Conservation (phyloP, 2,113 vertebrate genomes). For the Diadophis punctatus region DNA sequence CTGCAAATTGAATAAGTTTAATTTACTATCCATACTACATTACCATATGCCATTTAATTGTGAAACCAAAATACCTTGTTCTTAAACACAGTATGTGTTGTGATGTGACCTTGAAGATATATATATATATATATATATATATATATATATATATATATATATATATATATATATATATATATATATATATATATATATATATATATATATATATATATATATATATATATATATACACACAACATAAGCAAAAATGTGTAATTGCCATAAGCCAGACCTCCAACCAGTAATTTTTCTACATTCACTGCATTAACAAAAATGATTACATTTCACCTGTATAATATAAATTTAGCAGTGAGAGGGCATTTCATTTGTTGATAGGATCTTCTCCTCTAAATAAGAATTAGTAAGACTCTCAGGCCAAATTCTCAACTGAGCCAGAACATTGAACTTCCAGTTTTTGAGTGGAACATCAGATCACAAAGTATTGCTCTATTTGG, state of each 20-base stretch:
- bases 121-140: background rate
- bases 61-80: background rate
- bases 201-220: no score
- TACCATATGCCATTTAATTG: background rate
- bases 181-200: no score
- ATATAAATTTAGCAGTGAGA: background rate
- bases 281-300: background rate
- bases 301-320: background rate
- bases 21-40: no score
- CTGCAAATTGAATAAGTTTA: background rate
- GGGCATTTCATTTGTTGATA: background rate
- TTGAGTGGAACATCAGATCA: background rate
- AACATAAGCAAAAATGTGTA: background rate
- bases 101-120: background rate
- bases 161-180: no score
- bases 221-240: background rate
- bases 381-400: background rate
- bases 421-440: background rate
- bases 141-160: no score
- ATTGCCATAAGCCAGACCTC: background rate
- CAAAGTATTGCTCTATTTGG: background rate
- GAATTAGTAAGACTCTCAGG: background rate
- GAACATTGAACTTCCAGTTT: background rate
- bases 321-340: background rate
- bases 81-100: background rate